Evolutionary conservation across 2,113 vertebrate genomes (phyloP).

Genomic region (Ailurus styani): DNA sequence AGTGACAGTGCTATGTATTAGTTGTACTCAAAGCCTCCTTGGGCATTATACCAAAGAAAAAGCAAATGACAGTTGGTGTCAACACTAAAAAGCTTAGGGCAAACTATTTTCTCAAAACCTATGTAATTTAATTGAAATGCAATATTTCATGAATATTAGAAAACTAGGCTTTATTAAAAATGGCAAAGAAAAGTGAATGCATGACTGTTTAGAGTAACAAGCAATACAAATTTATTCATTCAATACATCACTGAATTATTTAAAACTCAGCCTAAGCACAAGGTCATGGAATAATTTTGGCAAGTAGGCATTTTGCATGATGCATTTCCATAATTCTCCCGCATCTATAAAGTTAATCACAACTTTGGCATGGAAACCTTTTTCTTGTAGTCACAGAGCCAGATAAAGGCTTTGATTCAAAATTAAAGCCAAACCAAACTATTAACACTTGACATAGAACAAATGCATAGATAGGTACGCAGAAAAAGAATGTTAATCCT

Average conservation of each 20-base stretch:
- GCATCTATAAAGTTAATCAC: conserved; percentile 85
- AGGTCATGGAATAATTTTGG: conserved; percentile 87
- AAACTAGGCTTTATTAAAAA: conserved; percentile 86
- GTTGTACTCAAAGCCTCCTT: conserved; percentile 70
- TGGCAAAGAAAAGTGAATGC: conserved; percentile 84
- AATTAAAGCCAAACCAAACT: conserved; percentile 66
- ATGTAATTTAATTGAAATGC: conserved; percentile 88
- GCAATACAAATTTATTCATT: conserved; percentile 88
- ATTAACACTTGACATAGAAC: conserved; percentile 44
- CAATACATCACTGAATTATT: conserved; percentile 88
- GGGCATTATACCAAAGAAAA: conserved; percentile 78
- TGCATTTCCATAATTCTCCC: conserved; percentile 85
- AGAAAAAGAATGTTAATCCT: not conserved
- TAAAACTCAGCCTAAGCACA: conserved; percentile 84
- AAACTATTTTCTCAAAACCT: conserved; percentile 82
- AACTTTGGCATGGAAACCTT: conserved; percentile 77
- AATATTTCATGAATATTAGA: conserved; percentile 89
- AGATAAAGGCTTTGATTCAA: conserved; percentile 76
- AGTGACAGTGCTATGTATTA: conserved; percentile 78
- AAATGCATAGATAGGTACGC: not conserved
- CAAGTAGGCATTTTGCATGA: conserved; percentile 81
- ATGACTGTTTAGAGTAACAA: conserved; percentile 86
- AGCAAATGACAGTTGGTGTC: conserved; percentile 84
- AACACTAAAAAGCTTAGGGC: conserved; percentile 86
- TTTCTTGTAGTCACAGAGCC: conserved; percentile 65